Base-by-base conservation (phyloP, 2,888 invertebrate genomes). In the Dyspetes luteomarginatus region DNA sequence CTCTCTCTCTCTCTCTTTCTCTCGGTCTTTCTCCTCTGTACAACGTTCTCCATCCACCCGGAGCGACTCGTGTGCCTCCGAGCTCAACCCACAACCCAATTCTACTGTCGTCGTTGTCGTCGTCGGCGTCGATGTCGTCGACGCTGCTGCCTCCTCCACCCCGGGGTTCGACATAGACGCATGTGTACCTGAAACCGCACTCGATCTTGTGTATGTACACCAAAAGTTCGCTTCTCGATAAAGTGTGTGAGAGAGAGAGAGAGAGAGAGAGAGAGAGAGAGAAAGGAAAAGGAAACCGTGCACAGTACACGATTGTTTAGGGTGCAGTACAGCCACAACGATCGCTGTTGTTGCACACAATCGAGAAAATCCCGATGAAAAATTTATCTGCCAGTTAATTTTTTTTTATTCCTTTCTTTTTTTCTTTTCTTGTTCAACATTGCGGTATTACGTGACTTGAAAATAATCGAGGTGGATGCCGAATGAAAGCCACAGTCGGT, bases 301-400 rank as follows among this genome's bases (percentile, higher is more conserved):
- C n/a, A n/a, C n/a, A 36, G 24, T 36, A 69, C 56, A 58, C 58
- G 45, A 41, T 62, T 36, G 71, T 52, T 12, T 24, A 52, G 9
- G 17, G 62, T 48, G 36, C n/a, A n/a, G n/a, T 48, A 17, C 48
- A 48, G 30, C 58, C n/a, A 1, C 45, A 48, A 45, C 45, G 58
- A 48, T 15, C 48, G 48, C 15, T 5, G 48, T 12, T 19, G 36
- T 22, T 36, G 36, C 5, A 58, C 60, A 55, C 19, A 19, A 24
- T 26, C 56, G 60, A 64, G 74, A 69, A 74, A 64, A 74, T 79
- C 79, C 74, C 74, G 79, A 79, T 79, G 56, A 64, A 69, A 50
- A 77, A 64, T 77, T 55, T 77, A 77, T 69, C 28, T 64, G 60
- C 58, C 41, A 41, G 28, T 52, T 22, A 4, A 12, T 4, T 41